phyloP scores from a whole-genome alignment of 2,113 vertebrate species.

The Perognathus longimembris region DNA sequence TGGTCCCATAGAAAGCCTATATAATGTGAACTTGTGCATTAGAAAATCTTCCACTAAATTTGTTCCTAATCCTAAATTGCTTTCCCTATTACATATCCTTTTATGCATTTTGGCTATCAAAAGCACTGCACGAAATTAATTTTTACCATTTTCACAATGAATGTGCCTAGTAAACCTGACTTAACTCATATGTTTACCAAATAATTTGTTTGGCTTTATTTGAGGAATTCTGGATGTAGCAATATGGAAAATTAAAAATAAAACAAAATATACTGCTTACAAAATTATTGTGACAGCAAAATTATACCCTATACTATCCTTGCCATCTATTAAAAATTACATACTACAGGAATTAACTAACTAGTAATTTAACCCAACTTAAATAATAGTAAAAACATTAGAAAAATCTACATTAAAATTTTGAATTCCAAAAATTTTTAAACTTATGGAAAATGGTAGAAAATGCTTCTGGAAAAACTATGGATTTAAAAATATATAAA shows the following conservation, averaged over 20 bases:
- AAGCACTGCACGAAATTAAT: slow-evolving; percentile 64
- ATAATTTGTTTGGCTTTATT: slow-evolving; percentile 56
- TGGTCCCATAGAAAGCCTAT: slow-evolving; percentile 66
- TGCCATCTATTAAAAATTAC: not conserved
- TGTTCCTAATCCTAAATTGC: slow-evolving; percentile 48
- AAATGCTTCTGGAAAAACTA: not conserved
- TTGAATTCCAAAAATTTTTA: slow-evolving; percentile 41
- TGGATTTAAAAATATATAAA: slow-evolving; percentile 17
- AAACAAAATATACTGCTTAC: slow-evolving; percentile 4
- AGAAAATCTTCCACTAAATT: slow-evolving; percentile 13
- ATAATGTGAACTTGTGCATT: slow-evolving; percentile 25
- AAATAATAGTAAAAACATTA: slow-evolving; percentile 5
- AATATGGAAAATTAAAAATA: slow-evolving; percentile 51
- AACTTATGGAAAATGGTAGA: not conserved
- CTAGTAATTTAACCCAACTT: not conserved
- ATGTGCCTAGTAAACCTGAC: slow-evolving; percentile 60
- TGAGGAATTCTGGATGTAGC: slow-evolving; percentile 42
- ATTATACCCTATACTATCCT: not conserved
- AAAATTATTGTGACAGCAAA: slow-evolving; percentile 34
- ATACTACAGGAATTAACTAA: slow-evolving; percentile 49
- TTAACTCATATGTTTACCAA: slow-evolving; percentile 74
- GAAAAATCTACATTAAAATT: not conserved
- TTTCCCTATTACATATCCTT: slow-evolving; percentile 44
- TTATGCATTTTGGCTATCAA: slow-evolving; percentile 15
- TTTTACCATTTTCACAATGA: slow-evolving; percentile 56